Conservation (phyloP, 2,113 vertebrate species). For the Psilopsiagon aymara region DNA sequence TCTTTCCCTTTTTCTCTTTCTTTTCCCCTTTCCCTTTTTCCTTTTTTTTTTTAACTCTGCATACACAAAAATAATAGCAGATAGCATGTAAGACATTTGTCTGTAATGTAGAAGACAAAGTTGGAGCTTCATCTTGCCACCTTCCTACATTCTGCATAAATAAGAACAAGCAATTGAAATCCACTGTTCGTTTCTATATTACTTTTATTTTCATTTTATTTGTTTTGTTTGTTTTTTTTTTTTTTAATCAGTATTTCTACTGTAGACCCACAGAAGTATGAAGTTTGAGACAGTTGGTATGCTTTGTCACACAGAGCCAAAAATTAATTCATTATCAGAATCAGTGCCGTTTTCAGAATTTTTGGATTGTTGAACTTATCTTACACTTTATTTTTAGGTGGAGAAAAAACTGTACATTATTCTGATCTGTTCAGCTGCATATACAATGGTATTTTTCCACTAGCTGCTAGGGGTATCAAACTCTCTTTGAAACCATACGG, state of each 20-base stretch:
- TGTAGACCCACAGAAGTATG: background rate
- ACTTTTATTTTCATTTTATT: background rate
- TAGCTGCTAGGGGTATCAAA: background rate
- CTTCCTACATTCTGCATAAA: background rate
- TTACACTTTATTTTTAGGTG: background rate
- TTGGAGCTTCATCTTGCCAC: background rate
- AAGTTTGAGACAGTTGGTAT: background rate
- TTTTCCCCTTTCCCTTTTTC: no score
- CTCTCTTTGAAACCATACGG: background rate
- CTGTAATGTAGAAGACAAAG: background rate
- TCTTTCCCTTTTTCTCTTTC: background rate
- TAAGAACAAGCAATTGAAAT: background rate
- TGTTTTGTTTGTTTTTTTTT: rapidly evolving
- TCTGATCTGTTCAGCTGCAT: background rate
- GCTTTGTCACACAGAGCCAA: background rate
- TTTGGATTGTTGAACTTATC: background rate
- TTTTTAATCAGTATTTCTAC: background rate
- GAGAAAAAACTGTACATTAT: background rate
- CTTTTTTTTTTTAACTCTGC: no score
- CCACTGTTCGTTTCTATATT: background rate
- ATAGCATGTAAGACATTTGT: background rate
- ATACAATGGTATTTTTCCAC: background rate
- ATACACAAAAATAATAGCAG: background rate
- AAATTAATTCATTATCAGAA: background rate
- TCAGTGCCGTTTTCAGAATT: background rate